phyloP scores from a whole-genome alignment of 2,888 invertebrate genomes.

The Noctua janthina region DNA sequence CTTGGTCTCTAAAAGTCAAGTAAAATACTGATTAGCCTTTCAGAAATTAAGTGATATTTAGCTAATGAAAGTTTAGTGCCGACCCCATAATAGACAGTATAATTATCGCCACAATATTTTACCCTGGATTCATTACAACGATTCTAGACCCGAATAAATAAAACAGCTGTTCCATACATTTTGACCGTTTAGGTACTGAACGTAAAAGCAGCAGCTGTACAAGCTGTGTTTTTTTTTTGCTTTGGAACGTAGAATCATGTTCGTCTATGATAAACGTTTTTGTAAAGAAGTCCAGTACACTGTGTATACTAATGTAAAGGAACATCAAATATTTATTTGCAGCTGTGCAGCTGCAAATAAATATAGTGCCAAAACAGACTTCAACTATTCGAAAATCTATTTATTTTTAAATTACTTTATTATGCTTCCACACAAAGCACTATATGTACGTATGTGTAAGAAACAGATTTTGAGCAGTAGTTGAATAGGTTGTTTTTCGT shows the following conservation, averaged over 20 bases:
- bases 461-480: conserved; percentile 80
- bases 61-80: neutral
- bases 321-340: too few species aligned
- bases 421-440: conserved; percentile 51
- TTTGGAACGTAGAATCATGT: neutral
- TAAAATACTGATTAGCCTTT: neutral
- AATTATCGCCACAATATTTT: neutral
- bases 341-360: neutral
- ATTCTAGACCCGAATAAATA: neutral
- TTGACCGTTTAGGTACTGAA: neutral
- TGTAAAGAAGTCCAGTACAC: neutral
- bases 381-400: neutral
- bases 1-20: neutral
- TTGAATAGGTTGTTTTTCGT: conserved; percentile 79
- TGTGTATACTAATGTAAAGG: neutral
- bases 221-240: neutral
- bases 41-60: neutral
- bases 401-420: neutral
- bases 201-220: neutral
- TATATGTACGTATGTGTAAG: conserved; percentile 49
- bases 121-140: neutral
- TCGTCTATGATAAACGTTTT: neutral
- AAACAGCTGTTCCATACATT: neutral
- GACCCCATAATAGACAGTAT: neutral
- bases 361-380: neutral